phyloP scores from a whole-genome alignment of 2,888 invertebrate genomes.

The Aplocera efformata region DNA sequence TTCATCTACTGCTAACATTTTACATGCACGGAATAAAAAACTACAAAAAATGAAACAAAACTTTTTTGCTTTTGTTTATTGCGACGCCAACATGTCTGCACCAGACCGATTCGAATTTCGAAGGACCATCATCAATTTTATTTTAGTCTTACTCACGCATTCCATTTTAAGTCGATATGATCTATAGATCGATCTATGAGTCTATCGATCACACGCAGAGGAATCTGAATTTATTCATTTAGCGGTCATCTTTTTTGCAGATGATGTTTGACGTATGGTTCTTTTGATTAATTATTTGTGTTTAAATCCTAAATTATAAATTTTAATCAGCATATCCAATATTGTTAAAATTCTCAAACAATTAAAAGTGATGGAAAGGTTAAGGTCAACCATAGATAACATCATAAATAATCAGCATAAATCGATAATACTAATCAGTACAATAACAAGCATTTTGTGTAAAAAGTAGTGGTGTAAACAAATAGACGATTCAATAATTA shows the following conservation, averaged over 20 bases:
- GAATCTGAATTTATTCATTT: constrained; percentile 78
- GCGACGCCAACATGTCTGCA: constrained; percentile 78
- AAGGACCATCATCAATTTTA: constrained; percentile 77
- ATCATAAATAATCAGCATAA: no score
- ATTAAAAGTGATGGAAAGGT: constrained; percentile 4
- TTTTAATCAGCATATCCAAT: constrained; percentile 53
- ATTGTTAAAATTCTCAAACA: constrained; percentile 30
- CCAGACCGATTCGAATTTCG: constrained; percentile 75
- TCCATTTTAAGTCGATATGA: constrained; percentile 78
- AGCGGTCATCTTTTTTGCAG: constrained; percentile 73
- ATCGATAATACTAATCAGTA: no score
- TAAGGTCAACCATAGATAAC: no score
- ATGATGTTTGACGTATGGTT: constrained; percentile 58
- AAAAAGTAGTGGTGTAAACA: no score
- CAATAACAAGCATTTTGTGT: no score
- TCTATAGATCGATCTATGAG: constrained; percentile 78
- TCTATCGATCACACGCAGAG: constrained; percentile 76
- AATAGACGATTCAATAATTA: no score
- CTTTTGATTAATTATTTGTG: constrained; percentile 51
- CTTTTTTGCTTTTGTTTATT: constrained; percentile 76
- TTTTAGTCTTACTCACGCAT: constrained; percentile 81
- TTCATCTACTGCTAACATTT: constrained; percentile 61
- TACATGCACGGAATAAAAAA: constrained; percentile 62
- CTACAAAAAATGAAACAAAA: constrained; percentile 56
- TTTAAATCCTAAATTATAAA: constrained; percentile 46